Conservation (phyloP, 2,888 invertebrate genomes). For the Chromoteleia sp. region DNA sequence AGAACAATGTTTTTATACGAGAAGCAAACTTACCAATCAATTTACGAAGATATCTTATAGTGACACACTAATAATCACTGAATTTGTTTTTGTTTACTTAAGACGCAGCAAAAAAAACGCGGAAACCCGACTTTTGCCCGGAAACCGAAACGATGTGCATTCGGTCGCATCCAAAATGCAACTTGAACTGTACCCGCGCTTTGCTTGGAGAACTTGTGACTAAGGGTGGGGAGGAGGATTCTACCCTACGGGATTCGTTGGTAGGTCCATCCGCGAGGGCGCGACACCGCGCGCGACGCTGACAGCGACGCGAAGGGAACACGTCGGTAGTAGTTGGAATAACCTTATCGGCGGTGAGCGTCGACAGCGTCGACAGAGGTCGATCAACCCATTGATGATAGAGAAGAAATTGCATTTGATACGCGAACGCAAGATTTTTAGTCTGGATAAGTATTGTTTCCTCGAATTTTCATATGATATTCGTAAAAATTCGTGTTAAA, state of each 20-base stretch:
- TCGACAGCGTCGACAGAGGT: not conserved
- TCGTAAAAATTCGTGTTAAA: too few relatives aligned
- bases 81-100: slow-evolving; percentile 1
- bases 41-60: slow-evolving; percentile 15
- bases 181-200: slow-evolving; percentile 83
- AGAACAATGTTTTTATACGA: not conserved
- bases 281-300: slow-evolving; percentile 5
- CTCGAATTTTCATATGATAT: too few relatives aligned
- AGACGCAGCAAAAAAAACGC: slow-evolving; percentile 33
- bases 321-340: slow-evolving; percentile 24
- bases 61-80: slow-evolving; percentile 52
- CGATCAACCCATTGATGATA: slow-evolving; percentile 8
- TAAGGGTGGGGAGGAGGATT: slow-evolving; percentile 50
- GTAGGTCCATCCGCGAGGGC: not conserved
- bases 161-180: slow-evolving; percentile 84
- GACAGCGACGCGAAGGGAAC: too few relatives aligned
- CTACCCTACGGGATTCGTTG: slow-evolving; percentile 30
- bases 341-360: slow-evolving; percentile 23
- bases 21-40: slow-evolving; percentile 55
- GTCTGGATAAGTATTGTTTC: too few relatives aligned
- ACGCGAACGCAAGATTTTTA: too few relatives aligned
- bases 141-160: slow-evolving; percentile 80
- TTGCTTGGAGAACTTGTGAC: slow-evolving; percentile 72
- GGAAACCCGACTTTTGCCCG: slow-evolving; percentile 58
- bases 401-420: not conserved